Base-by-base conservation (phyloP, 2,113 vertebrate species). In the Capreolus pygargus region DNA sequence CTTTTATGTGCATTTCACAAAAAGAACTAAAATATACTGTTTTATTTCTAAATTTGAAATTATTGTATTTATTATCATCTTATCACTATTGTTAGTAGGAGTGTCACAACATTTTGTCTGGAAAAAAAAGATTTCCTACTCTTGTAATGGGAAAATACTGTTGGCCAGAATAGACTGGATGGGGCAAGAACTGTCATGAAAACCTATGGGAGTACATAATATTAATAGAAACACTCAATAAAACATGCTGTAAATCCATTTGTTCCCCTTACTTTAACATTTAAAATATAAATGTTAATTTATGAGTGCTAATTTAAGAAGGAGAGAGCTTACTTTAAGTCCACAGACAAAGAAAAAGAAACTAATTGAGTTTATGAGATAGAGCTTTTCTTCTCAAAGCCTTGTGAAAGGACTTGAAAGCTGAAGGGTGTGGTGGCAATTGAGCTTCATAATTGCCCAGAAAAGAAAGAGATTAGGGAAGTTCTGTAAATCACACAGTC, bases 371-470 rank as follows among this genome's bases (percentile, higher is more conserved):
- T 83, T 1, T 86, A 58, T 61, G 17, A 47, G n/a, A 47, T 94
- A 70, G 82, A 92, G 64, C 36, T 89, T 97, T 86, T 43, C 14
- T 13, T 23, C 45, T 89, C 47, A 92, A 91, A 86, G n/a, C 45
- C 52, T 82, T 39, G 27, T 82, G 30, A 55, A 86, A 95, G 81
- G 55, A 64, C 43, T 93, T 64, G 79, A 92, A 96, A 93, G 30
- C 27, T 55, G 6, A 92, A 55, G n/a, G 67, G 7, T 36, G 64
- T 94, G 60, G 27, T 94, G 89, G 88, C 23, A 74, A 10, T 64
- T 94, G 58, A 96, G 21, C 47, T 92, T 97, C 23, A 10, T 92
- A 86, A 92, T 82, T 92, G 76, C 17, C 58, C 47, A 96, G 67
- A 74, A 86, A 89, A 94, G 39, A 88, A 76, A 30, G 55, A 55